phyloP scores from a whole-genome alignment of 1,140 invertebrate species.

The Bombus sibiricus region DNA sequence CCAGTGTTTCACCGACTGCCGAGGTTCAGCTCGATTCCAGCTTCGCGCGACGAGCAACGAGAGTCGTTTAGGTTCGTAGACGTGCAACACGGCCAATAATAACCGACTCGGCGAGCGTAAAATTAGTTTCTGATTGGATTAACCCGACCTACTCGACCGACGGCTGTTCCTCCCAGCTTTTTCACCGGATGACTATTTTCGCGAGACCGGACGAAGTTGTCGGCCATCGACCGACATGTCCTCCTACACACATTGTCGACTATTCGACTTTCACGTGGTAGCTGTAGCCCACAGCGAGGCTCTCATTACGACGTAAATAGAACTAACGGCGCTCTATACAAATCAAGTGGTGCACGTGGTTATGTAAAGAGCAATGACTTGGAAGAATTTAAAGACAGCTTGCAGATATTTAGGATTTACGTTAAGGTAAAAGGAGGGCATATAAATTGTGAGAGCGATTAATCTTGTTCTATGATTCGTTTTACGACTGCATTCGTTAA shows the following conservation, averaged over 20 bases:
- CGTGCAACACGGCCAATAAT: slow-evolving; percentile 37
- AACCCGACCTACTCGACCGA: slow-evolving; percentile 3
- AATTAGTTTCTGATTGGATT: slow-evolving; percentile 53
- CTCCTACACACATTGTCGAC: not conserved
- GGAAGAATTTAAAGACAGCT: no score
- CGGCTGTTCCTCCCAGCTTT: not conserved
- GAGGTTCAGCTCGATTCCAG: not conserved
- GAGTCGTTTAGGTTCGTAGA: slow-evolving; percentile 21
- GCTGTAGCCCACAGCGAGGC: not conserved
- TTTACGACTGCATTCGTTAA: no score
- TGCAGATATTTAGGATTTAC: no score
- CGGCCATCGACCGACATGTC: not conserved
- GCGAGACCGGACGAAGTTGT: not conserved
- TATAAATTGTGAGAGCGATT: no score
- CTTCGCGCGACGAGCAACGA: slow-evolving; percentile 6
- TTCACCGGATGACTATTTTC: slow-evolving; percentile 1
- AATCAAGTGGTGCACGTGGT: no score
- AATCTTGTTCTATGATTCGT: no score
- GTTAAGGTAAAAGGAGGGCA: no score
- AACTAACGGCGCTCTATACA: no score
- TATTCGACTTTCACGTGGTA: no score
- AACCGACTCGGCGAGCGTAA: slow-evolving; percentile 35
- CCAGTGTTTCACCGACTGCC: slow-evolving; percentile 2
- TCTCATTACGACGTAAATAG: no score
- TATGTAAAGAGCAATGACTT: no score